A percentile compares a stretch with the other conserved stretches of the same genome.
These are phyloP conservation scores for Conops quadrifasciatus DNA, from an alignment of 2,888 invertebrate species.

Conservation along the genomic window DNA sequence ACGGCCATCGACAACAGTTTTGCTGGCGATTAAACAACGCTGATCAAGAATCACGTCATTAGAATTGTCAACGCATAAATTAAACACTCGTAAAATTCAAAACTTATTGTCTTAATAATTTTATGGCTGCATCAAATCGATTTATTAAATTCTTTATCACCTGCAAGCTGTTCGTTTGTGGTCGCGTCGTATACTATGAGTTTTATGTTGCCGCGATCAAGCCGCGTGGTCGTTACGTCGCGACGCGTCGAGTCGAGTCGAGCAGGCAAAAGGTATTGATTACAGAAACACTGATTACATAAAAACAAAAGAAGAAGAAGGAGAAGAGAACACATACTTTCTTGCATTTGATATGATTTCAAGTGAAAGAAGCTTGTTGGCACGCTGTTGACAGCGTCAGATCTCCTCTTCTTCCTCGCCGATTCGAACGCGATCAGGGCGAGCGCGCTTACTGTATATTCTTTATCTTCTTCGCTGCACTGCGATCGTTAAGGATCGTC, in stretches of 20 bases:
- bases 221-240: too few species aligned
- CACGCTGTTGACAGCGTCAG: too few species aligned
- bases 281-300: not conserved
- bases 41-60: conserved; percentile 49
- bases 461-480: not conserved
- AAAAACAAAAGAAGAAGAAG: too few species aligned
- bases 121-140: conserved; percentile 19
- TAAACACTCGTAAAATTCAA: conserved; percentile 59
- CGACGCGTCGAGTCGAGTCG: not conserved
- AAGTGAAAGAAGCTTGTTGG: too few species aligned
- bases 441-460: too few species aligned
- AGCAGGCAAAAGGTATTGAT: not conserved
- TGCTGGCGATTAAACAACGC: conserved; percentile 9
- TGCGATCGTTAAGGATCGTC: not conserved
- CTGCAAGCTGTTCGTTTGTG: not conserved
- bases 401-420: not conserved
- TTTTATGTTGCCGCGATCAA: not conserved
- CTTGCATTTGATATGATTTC: too few species aligned
- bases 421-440: not conserved
- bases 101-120: conserved; percentile 51
- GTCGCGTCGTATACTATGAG: not conserved
- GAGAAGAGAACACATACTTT: too few species aligned
- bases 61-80: conserved; percentile 63
- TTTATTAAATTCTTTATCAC: conserved; percentile 18
- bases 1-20: conserved; percentile 10